Base-by-base conservation (phyloP, 2,888 invertebrate species). In the Pachycephus smyrnensis region DNA sequence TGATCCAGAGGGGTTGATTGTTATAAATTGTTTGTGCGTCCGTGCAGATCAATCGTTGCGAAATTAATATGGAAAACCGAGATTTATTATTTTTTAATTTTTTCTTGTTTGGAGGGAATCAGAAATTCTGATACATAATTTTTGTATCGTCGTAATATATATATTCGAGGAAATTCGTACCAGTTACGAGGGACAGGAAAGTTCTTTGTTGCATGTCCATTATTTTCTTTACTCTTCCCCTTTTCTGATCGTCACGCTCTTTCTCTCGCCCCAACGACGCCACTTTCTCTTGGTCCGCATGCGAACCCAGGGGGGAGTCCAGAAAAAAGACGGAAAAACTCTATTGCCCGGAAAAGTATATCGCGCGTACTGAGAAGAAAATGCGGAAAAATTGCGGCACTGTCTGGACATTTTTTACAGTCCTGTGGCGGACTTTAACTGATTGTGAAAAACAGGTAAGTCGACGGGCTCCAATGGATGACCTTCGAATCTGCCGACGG, bases 171-270 rank as follows among this genome's bases (percentile, higher is more conserved):
- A 71, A 71, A 32, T 23, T 30, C 30, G 31, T 33, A 23, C 71
- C 33, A 32, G 32, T 71, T 81, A 81, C 81, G 77, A 77, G 83
- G 78, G 79, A 80, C 81, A 79, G 80, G 71, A 36, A 37, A 69
- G 69, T 77, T 73, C 76, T 69, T 76, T 79, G 73, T 79, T 76
- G 75, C 81, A 77, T 75, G 77, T 31, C 73, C 79, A 11, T 11
- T 55, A 69, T 69, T 71, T 79, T 79, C 81, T 73, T 80, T 78
- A 76, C 77, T 73, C 75, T 75, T 33, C 32, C 71, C 37, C n/a
- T 33, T 40, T 40, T 55, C 75, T 33, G n/a, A 23, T 33, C 75
- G 33, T 36, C 40, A 36, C 37, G 32, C 76, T 77, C 75, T 71
- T 75, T 68, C 76, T 30, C 77, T 68, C 75, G 74, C 76, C 77